These are phyloP conservation scores for Noctua pronuba DNA, from an alignment of 2,888 invertebrate genomes.

Conservation along the genomic window DNA sequence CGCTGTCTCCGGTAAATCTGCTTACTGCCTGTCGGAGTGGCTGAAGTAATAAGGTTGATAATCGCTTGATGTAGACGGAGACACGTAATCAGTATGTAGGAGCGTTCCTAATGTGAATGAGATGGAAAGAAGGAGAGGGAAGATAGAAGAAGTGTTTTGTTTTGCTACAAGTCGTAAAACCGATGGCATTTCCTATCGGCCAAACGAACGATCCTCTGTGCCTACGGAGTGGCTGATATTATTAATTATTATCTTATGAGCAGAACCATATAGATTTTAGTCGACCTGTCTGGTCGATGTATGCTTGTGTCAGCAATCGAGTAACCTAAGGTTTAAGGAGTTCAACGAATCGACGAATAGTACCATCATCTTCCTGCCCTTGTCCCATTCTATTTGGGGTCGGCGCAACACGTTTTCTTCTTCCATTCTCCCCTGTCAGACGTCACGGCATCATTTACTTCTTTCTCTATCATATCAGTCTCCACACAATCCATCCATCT, in stretches of 20 bases:
- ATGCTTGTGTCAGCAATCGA: background rate
- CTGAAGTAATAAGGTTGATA: conserved; percentile 29
- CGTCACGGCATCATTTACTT: no score
- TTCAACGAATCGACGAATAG: background rate
- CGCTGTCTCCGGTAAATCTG: conserved; percentile 59
- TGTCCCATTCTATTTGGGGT: no score
- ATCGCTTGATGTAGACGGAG: conserved; percentile 35
- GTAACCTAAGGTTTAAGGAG: background rate
- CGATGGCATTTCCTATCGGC: background rate
- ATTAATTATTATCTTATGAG: background rate
- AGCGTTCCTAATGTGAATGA: conserved; percentile 17
- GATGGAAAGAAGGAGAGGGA: background rate
- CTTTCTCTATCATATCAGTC: no score
- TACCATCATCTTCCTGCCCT: no score
- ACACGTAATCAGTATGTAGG: conserved; percentile 15
- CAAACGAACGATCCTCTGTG: background rate
- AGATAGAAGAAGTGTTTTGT: background rate
- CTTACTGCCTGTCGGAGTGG: conserved; percentile 36
- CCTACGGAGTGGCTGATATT: background rate
- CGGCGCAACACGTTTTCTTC: no score
- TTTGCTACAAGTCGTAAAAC: background rate
- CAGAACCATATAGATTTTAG: background rate
- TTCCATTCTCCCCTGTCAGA: no score
- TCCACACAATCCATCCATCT: no score
- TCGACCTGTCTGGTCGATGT: background rate